Evolutionary conservation across 2,888 invertebrate genomes (phyloP).

Genomic region (Microlaimidae sp.): DNA sequence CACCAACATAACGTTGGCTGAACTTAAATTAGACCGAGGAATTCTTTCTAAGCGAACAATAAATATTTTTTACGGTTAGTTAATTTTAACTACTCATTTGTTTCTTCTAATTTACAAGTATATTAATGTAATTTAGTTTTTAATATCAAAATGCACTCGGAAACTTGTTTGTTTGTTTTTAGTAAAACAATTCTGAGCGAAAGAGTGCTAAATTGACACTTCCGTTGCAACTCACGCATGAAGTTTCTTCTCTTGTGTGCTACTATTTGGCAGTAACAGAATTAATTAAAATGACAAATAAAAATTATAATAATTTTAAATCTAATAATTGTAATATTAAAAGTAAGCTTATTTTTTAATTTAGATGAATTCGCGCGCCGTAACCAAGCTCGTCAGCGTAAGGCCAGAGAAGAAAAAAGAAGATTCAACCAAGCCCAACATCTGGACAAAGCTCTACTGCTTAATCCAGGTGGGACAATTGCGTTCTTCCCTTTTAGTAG

Average conservation of each 20-base stretch:
- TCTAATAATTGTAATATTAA: too few relatives aligned
- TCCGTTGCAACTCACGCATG: too few relatives aligned
- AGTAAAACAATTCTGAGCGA: background rate
- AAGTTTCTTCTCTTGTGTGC: too few relatives aligned
- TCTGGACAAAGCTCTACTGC: conserved; percentile 11
- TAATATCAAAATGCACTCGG: too few relatives aligned
- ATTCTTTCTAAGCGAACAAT: conserved; percentile 52
- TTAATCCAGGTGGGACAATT: conserved; percentile 14
- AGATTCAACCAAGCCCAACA: conserved; percentile 48
- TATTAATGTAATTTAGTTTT: too few relatives aligned
- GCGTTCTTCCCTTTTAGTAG: too few relatives aligned
- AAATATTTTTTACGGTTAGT: conserved; percentile 42
- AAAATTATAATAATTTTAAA: too few relatives aligned
- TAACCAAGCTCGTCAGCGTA: conserved; percentile 51
- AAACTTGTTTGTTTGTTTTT: background rate
- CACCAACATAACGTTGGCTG: conserved; percentile 73
- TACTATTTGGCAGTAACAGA: too few relatives aligned
- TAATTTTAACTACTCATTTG: background rate
- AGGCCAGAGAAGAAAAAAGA: conserved; percentile 57
- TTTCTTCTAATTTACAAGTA: too few relatives aligned
- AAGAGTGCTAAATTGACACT: background rate
- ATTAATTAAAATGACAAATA: too few relatives aligned
- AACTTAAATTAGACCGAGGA: conserved; percentile 59
- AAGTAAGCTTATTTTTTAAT: too few relatives aligned
- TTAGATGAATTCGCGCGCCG: conserved; percentile 59